Evolutionary conservation across 2,113 vertebrate genomes (phyloP).

Genomic region (Hemichromis elongatus): DNA sequence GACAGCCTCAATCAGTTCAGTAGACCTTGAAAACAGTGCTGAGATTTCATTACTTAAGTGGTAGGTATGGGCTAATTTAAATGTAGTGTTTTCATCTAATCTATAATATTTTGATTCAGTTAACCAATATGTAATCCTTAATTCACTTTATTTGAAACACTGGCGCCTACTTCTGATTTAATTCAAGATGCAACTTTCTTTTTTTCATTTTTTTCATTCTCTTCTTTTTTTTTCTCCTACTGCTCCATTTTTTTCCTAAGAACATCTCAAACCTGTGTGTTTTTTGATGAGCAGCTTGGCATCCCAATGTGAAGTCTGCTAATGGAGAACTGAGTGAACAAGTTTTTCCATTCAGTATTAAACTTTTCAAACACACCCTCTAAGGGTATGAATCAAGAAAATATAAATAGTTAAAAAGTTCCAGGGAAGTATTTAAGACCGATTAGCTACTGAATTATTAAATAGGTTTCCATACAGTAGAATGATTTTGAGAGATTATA

Average conservation of each 20-base stretch:
- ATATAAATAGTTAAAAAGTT: neutral
- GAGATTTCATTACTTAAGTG: neutral
- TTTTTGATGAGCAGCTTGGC: neutral
- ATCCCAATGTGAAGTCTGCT: neutral
- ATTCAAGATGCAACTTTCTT: neutral
- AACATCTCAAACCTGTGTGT: neutral
- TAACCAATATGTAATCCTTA: neutral
- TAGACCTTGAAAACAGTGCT: neutral
- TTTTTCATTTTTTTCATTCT: neutral
- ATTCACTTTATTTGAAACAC: neutral
- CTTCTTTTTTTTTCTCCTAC: neutral
- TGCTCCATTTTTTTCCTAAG: neutral
- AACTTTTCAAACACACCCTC: neutral
- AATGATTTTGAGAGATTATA: neutral
- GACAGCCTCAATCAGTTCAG: neutral
- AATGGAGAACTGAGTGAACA: neutral
- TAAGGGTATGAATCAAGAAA: neutral
- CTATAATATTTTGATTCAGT: neutral
- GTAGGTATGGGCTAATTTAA: neutral
- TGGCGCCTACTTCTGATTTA: neutral
- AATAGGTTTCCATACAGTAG: neutral
- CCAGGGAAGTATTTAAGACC: neutral
- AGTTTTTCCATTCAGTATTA: neutral
- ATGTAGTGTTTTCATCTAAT: neutral
- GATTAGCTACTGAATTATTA: conserved; percentile 1